These are phyloP conservation scores for Cheumatopsyche charites DNA, from an alignment of 1,140 invertebrate species.

Conservation along the genomic window DNA sequence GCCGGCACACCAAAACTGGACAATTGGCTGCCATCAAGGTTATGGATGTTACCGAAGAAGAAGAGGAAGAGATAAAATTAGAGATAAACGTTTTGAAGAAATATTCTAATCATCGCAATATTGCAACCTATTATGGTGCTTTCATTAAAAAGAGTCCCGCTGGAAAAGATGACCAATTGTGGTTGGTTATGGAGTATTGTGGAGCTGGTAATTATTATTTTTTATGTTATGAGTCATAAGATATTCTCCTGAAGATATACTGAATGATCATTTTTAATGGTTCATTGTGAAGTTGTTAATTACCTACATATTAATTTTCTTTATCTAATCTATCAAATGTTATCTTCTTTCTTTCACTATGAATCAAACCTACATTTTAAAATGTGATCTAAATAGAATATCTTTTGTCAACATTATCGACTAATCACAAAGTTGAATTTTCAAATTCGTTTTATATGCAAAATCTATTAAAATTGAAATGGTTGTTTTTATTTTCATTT, in stretches of 20 bases:
- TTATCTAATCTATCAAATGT: too few species aligned
- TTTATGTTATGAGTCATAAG: constrained; percentile 22
- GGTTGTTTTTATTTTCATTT: neutral
- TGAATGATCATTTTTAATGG: too few species aligned
- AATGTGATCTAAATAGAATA: too few species aligned
- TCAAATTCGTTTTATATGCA: too few species aligned
- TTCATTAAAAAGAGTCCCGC: constrained; percentile 99
- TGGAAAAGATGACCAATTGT: constrained; percentile 98
- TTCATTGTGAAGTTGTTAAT: too few species aligned
- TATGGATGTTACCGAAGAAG: constrained; percentile 99
- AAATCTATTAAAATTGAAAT: too few species aligned
- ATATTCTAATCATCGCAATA: constrained; percentile 99
- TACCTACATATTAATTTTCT: too few species aligned
- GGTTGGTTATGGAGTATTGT: constrained; percentile 99
- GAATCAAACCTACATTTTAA: too few species aligned
- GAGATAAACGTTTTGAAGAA: constrained; percentile 99
- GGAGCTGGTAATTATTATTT: constrained; percentile 83
- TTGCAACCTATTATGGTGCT: constrained; percentile 99
- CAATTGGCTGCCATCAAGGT: constrained; percentile 99
- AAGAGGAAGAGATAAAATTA: constrained; percentile 99
- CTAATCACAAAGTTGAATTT: too few species aligned
- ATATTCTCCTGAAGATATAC: too few species aligned
- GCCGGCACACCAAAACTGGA: constrained; percentile 98
- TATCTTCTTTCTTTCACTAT: too few species aligned
- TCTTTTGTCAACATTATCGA: too few species aligned